phyloP scores from a whole-genome alignment of 2,113 vertebrate species.

The Stomatorhinus ivindoensis region DNA sequence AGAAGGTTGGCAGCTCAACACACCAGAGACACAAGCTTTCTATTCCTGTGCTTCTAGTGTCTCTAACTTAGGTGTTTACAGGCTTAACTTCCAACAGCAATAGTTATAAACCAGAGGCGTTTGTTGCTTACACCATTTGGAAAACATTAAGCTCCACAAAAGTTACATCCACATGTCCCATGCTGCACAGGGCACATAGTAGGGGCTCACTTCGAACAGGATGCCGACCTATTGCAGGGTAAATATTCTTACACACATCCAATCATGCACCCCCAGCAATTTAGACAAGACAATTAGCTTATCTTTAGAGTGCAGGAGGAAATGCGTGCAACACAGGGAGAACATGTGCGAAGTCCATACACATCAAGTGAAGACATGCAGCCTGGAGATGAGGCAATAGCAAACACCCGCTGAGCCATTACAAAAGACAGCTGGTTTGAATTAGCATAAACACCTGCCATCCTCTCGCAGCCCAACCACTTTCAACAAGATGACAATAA shows the following conservation, averaged over 20 bases:
- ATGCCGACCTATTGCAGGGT: neutral
- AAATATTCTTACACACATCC: neutral
- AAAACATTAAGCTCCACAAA: neutral
- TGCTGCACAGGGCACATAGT: neutral
- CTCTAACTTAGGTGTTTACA: neutral
- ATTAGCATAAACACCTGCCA: neutral
- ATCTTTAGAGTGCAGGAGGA: neutral
- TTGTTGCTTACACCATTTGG: neutral
- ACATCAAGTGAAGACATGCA: neutral
- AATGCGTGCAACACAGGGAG: neutral
- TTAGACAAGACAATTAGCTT: neutral
- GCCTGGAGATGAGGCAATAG: neutral
- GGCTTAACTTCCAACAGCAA: neutral
- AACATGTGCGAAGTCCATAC: neutral
- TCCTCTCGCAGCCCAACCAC: neutral
- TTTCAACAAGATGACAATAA: neutral
- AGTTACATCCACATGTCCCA: neutral
- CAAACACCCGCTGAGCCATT: neutral
- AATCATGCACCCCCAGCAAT: neutral
- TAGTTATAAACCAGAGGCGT: neutral
- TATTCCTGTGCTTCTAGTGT: neutral
- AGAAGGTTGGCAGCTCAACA: neutral
- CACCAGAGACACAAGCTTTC: neutral
- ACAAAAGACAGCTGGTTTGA: neutral
- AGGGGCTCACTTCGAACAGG: neutral